These are phyloP conservation scores for Actinia tenebrosa DNA, from an alignment of 64 coral and sea anemone genomes.

Conservation along the genomic window DNA sequence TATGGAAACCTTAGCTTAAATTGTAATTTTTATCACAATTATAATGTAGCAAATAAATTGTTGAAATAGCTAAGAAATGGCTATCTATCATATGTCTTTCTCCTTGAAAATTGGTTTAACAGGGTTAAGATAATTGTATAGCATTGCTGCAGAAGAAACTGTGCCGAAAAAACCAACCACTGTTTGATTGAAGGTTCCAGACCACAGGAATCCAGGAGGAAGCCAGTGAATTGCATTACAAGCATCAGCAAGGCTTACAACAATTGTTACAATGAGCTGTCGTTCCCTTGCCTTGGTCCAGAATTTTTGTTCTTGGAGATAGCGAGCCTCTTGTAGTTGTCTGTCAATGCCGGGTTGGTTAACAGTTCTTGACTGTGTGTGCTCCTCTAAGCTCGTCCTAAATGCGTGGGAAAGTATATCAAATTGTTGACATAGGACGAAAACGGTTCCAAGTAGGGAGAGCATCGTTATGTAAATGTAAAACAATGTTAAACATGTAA, in stretches of 20 bases:
- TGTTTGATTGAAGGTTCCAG: constrained; percentile 33
- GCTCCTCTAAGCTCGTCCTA: not conserved
- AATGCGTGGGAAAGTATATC: not conserved
- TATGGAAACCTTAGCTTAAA: too few relatives aligned
- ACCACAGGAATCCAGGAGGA: constrained; percentile 60
- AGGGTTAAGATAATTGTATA: constrained; percentile 81
- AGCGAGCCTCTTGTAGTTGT: not conserved
- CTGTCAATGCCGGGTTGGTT: not conserved
- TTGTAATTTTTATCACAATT: too few relatives aligned
- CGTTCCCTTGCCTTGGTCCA: constrained; percentile 31
- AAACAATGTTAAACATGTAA: too few relatives aligned
- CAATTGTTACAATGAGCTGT: constrained; percentile 50
- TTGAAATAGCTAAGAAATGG: too few relatives aligned
- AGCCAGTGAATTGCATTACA: constrained; percentile 71
- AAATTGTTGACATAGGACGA: too few relatives aligned
- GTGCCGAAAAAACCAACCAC: constrained; percentile 69
- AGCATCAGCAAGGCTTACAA: constrained; percentile 65
- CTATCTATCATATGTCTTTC: not conserved
- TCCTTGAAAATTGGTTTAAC: not conserved
- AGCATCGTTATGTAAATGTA: too few relatives aligned
- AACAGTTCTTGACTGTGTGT: not conserved
- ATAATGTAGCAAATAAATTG: too few relatives aligned
- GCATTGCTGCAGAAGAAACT: constrained; percentile 55
- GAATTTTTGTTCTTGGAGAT: not conserved
- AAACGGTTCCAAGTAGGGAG: too few relatives aligned